Evolutionary conservation across 2,113 vertebrate species (phyloP).

Genomic region (Platysteira castanea): DNA sequence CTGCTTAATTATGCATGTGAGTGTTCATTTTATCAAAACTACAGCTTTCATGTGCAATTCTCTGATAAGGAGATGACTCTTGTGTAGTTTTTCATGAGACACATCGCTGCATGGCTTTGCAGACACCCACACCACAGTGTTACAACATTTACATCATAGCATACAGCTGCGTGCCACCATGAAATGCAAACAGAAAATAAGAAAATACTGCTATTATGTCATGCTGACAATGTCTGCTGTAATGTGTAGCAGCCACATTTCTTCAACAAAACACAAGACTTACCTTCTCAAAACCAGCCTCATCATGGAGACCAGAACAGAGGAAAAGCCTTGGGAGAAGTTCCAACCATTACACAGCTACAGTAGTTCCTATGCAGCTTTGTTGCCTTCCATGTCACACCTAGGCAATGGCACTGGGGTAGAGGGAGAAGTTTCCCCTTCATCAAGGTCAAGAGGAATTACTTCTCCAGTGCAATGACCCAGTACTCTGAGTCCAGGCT

Average conservation of each 20-base stretch:
- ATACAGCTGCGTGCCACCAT: background rate
- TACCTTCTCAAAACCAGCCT: background rate
- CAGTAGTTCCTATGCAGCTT: background rate
- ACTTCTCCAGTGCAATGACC: background rate
- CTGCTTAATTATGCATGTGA: slow-evolving; percentile 52
- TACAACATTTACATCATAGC: background rate
- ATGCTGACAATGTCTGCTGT: background rate
- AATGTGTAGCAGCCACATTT: background rate
- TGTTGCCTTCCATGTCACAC: background rate
- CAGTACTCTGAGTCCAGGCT: background rate
- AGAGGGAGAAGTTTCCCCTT: background rate
- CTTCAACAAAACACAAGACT: background rate
- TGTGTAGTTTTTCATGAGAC: background rate
- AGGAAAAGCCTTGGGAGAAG: background rate
- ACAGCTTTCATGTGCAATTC: background rate
- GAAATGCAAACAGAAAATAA: background rate
- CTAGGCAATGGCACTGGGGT: background rate
- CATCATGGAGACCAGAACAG: background rate
- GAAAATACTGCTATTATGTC: background rate
- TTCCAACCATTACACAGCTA: background rate
- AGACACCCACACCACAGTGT: background rate
- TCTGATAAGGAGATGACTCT: background rate
- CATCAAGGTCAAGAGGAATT: background rate
- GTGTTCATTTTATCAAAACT: slow-evolving; percentile 3
- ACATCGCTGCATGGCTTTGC: background rate